Percentiles rank a stretch among this genome's conserved stretches.
Conservation (phyloP, 2,888 invertebrate genomes). For the Drosophila birchii region DNA sequence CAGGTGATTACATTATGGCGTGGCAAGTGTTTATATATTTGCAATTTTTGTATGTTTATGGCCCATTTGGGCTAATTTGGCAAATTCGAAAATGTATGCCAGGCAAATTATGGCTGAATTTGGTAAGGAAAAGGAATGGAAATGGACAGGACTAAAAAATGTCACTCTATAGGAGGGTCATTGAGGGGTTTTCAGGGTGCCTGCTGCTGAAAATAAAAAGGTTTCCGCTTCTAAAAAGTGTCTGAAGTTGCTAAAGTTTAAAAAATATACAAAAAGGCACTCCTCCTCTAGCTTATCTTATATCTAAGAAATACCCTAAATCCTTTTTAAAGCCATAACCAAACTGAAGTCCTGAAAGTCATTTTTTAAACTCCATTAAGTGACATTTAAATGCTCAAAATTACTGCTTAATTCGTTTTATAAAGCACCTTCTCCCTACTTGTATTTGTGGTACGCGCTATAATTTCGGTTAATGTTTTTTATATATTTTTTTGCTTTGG, state of each 20-base stretch:
- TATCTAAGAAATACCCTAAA: background rate
- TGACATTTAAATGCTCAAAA: constrained; percentile 1
- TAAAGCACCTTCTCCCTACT: constrained; percentile 5
- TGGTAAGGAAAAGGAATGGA: background rate
- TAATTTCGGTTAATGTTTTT: constrained; percentile 81
- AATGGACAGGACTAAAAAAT: background rate
- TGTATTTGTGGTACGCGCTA: constrained; percentile 62
- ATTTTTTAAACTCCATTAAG: background rate
- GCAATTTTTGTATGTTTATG: constrained; percentile 29
- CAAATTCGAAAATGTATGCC: constrained; percentile 21
- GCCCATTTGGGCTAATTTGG: constrained; percentile 21
- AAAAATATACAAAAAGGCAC: background rate
- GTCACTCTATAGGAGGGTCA: background rate
- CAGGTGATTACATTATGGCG: constrained; percentile 21
- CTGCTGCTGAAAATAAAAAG: background rate
- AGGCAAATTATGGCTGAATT: constrained; percentile 8
- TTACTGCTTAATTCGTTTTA: background rate
- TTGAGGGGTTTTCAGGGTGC: no score
- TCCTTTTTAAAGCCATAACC: background rate
- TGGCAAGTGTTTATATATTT: constrained; percentile 36
- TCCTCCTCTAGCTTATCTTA: background rate
- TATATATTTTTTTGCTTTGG: constrained; percentile 72
- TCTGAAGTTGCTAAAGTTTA: no score
- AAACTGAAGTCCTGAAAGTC: accelerated
- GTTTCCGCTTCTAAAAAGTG: background rate